A percentile compares a stretch with the other conserved stretches of the same genome.
These are phyloP conservation scores for Orientallactaga sibirica DNA, from an alignment of 2,797 vertebrate species.

Conservation along the genomic window DNA sequence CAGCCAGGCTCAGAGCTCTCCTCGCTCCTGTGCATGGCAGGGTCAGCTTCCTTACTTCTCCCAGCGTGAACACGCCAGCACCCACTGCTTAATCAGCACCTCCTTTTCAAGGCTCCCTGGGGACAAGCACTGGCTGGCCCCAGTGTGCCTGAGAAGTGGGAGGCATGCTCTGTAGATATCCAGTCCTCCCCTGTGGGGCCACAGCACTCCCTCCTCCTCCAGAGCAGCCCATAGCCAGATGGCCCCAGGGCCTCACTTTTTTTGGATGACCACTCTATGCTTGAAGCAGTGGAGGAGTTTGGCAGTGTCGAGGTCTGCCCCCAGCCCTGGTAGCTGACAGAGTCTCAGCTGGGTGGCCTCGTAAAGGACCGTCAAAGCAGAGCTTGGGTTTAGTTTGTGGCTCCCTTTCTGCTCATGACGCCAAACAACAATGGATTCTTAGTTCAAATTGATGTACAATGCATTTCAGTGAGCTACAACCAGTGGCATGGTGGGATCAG, in stretches of 20 bases:
- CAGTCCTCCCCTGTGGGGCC: not conserved
- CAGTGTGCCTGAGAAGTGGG: constrained; percentile 12
- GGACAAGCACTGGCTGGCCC: constrained; percentile 60
- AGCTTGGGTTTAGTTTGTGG: not conserved
- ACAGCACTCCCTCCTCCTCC: not conserved
- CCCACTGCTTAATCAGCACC: constrained; percentile 31
- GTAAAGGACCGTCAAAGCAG: not conserved
- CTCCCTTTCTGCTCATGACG: not conserved
- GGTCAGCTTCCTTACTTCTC: constrained; percentile 30
- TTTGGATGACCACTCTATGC: not conserved
- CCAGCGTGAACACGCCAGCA: constrained; percentile 6
- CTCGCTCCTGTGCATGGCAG: not conserved
- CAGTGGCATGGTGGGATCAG: not conserved
- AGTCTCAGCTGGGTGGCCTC: not conserved
- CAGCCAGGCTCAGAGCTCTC: not conserved
- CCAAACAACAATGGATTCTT: not conserved
- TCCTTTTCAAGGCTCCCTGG: not conserved
- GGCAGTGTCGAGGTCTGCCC: not conserved
- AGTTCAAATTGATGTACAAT: not conserved
- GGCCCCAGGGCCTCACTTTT: not conserved
- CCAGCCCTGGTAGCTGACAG: not conserved
- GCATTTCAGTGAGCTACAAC: not conserved
- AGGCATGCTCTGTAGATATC: not conserved
- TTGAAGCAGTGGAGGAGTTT: not conserved
- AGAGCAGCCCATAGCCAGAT: not conserved